Percentiles rank a stretch among this genome's conserved stretches.
These are phyloP conservation scores for Dasypus novemcinctus DNA, from an alignment of 2,113 vertebrate genomes.

Conservation along the genomic window DNA sequence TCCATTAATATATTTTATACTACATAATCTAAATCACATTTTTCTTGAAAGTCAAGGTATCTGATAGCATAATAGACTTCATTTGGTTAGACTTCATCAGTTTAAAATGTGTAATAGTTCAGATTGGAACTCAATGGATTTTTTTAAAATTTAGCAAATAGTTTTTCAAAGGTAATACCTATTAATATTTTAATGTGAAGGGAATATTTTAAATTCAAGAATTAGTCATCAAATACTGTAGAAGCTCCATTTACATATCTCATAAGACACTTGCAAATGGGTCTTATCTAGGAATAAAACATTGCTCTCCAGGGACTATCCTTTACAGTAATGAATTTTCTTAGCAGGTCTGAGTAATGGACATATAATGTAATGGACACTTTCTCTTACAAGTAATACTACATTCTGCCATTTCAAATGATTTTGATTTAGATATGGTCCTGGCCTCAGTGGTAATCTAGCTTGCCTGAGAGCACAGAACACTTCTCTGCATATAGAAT, in stretches of 20 bases:
- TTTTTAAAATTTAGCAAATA: neutral
- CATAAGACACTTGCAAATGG: neutral
- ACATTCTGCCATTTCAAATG: neutral
- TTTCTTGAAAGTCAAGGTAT: neutral
- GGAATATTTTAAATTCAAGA: conserved; percentile 3
- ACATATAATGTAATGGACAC: neutral
- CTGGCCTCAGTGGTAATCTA: neutral
- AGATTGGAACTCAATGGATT: neutral
- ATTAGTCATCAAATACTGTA: neutral
- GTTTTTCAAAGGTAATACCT: neutral
- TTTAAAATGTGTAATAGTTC: neutral
- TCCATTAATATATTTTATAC: neutral
- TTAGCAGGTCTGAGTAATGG: neutral
- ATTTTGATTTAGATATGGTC: neutral
- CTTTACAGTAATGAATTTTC: neutral
- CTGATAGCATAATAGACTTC: neutral
- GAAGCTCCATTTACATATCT: neutral
- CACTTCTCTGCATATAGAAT: neutral
- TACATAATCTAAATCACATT: neutral
- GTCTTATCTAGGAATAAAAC: neutral
- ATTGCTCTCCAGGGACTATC: neutral
- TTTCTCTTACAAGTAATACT: neutral
- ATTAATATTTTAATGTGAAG: neutral
- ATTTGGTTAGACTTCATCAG: neutral
- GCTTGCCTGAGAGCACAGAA: neutral